These are phyloP conservation scores for Erethizon dorsatum DNA, from an alignment of 2,797 vertebrate species.

Conservation along the genomic window DNA sequence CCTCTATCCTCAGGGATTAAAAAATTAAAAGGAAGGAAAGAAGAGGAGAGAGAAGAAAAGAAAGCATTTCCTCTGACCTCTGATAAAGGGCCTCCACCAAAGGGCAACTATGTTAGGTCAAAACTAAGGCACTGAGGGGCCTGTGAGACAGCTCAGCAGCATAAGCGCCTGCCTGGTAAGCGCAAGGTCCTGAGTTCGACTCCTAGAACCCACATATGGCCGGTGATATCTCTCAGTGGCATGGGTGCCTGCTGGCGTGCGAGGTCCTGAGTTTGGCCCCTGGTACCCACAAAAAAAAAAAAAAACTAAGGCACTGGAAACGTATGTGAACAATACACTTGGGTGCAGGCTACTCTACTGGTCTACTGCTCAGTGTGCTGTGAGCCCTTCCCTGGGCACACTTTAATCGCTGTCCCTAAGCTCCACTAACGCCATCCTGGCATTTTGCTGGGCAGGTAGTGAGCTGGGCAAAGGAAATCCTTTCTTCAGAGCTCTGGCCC, in stretches of 20 bases:
- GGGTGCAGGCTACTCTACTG: no score
- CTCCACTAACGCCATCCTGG: background rate
- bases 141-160: no score
- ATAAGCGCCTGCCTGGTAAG: no score
- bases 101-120: background rate
- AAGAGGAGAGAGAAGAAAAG: background rate
- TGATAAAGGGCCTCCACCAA: background rate
- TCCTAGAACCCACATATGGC: no score
- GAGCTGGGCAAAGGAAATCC: background rate
- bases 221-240: no score
- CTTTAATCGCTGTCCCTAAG: background rate
- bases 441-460: background rate
- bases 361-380: no score
- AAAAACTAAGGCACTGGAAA: background rate
- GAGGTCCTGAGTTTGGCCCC: no score
- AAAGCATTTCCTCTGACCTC: background rate
- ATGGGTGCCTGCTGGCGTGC: no score
- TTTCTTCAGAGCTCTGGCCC: background rate
- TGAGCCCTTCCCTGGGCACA: background rate
- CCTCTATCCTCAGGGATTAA: background rate
- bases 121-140: background rate
- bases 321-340: fast-evolving
- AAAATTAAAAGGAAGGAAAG: background rate
- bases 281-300: no score
- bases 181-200: no score